Conservation (phyloP, 2,797 vertebrate species). For the Bufotes viridis region DNA sequence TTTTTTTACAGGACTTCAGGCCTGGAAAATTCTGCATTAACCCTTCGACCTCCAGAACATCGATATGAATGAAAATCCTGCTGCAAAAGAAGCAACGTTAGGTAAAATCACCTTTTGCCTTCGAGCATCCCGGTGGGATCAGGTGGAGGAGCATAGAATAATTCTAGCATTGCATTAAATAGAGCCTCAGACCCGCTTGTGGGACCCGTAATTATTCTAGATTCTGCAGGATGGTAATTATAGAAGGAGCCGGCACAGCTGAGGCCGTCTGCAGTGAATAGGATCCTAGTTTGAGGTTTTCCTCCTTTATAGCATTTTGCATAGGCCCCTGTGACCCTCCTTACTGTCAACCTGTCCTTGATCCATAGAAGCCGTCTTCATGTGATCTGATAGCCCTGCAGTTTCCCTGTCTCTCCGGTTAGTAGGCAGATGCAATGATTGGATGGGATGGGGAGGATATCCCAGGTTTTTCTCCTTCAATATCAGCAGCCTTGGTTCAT, state of each 20-base stretch:
- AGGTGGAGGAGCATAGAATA: slow-evolving; percentile 35
- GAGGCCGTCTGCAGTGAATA: slow-evolving; percentile 36
- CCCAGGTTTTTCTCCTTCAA: slow-evolving; percentile 19
- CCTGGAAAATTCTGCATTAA: slow-evolving; percentile 28
- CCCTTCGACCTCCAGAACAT: slow-evolving; percentile 10
- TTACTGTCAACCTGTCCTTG: slow-evolving; percentile 60
- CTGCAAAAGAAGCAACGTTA: slow-evolving; percentile 3
- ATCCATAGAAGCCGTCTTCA: slow-evolving; percentile 41
- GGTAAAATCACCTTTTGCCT: slow-evolving; percentile 24
- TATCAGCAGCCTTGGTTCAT: slow-evolving; percentile 42
- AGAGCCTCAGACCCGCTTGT: slow-evolving; percentile 17
- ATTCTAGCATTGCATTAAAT: slow-evolving; percentile 51
- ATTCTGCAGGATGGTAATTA: slow-evolving; percentile 38
- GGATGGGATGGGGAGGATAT: slow-evolving; percentile 32
- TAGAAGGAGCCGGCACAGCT: slow-evolving; percentile 39
- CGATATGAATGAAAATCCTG: not conserved
- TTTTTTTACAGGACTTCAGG: slow-evolving; percentile 19
- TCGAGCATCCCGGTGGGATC: slow-evolving; percentile 48
- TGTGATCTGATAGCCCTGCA: slow-evolving; percentile 1
- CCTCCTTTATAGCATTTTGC: slow-evolving; percentile 47
- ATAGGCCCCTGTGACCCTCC: slow-evolving; percentile 58
- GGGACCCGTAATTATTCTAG: slow-evolving; percentile 34
- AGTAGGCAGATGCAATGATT: slow-evolving; percentile 25
- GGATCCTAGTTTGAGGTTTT: slow-evolving; percentile 48
- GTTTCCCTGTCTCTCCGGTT: slow-evolving; percentile 16